Base-by-base conservation (phyloP, 2,797 vertebrate genomes). In the Arctocebus calabarensis region DNA sequence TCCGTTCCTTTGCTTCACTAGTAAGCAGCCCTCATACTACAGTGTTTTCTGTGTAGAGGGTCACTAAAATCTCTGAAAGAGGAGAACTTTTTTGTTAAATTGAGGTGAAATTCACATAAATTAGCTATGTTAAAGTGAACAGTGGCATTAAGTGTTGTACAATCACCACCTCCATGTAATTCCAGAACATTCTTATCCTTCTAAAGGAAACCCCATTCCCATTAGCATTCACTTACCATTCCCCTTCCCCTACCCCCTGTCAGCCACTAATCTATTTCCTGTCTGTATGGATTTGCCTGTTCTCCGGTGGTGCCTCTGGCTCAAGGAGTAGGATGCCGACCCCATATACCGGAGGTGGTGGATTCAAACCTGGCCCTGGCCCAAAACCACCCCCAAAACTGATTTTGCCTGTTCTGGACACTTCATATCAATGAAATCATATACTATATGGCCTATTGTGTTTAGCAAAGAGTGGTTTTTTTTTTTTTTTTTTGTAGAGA, bases 221-320 rank as follows among this genome's bases (percentile, higher is more conserved):
- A 6, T 23, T 13, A 62, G 74, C 45, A 45, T 8, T 62, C 75
- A 52, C 7, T 81, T 29, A n/a, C 27, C 7, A 4, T 11, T 27
- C 43, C 16, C 9, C 3, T 0, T 1, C 1, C 17, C 12, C 0
- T 1, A 10, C 5, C 12, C 17, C n/a, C 23, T 29, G 37, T 37
- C 27, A 85, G 19, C 48, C 59, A 29, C 48, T 27, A 12, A 52
- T 43, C 25, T 61, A 27, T 40, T 79, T 57, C 84, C 66, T 68
- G 22, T 34, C 40, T 84, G 55, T 64, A 5, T 20, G 59, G n/a
- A 52, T 48, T 48, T 62, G 73, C 32, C 79, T 66, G 40, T 92
- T 79, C 81, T 79, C 9, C 8, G 8, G 45, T 9, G 8, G 45
- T 9, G 10, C 45, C 45, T 45, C 8, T 45, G 45, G 45, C 45